A percentile compares a stretch with the other conserved stretches of the same genome.
Conservation (phyloP, 2,113 vertebrate species). For the Fregetta grallaria region DNA sequence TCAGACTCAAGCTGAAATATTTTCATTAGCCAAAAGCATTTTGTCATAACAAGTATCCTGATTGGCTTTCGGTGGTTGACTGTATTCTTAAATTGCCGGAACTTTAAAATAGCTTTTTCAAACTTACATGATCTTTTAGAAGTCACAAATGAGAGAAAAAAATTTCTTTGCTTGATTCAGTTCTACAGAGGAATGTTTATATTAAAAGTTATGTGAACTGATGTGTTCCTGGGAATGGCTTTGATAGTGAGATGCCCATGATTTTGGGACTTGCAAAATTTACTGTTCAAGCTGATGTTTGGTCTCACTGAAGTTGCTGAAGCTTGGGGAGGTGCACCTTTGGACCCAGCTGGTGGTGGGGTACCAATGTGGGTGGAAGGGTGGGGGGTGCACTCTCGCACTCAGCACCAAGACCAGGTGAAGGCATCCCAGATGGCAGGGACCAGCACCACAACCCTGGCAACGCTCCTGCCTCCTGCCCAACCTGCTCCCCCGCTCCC, state of each 20-base stretch:
- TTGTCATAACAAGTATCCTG: neutral
- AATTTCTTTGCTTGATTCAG: neutral
- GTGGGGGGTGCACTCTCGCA: neutral
- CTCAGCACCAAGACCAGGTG: neutral
- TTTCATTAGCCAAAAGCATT: neutral
- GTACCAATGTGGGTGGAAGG: neutral
- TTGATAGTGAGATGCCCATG: neutral
- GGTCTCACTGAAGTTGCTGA: neutral
- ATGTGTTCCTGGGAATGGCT: neutral
- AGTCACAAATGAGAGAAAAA: neutral
- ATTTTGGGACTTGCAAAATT: neutral
- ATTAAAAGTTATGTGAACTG: neutral
- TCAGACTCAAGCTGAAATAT: neutral
- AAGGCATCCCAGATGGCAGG: neutral
- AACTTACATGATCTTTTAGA: neutral
- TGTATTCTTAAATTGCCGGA: neutral
- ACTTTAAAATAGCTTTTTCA: neutral
- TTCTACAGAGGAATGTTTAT: neutral
- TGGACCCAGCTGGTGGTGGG: neutral
- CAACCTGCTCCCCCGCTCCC: accelerated
- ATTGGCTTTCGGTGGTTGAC: neutral
- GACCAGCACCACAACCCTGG: neutral
- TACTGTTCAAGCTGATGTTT: neutral
- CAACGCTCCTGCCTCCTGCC: neutral
- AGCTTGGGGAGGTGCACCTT: neutral